A percentile compares a stretch with the other conserved stretches of the same genome.
Conservation (phyloP, 2,888 invertebrate species). For the Willowsia nigromaculata region DNA sequence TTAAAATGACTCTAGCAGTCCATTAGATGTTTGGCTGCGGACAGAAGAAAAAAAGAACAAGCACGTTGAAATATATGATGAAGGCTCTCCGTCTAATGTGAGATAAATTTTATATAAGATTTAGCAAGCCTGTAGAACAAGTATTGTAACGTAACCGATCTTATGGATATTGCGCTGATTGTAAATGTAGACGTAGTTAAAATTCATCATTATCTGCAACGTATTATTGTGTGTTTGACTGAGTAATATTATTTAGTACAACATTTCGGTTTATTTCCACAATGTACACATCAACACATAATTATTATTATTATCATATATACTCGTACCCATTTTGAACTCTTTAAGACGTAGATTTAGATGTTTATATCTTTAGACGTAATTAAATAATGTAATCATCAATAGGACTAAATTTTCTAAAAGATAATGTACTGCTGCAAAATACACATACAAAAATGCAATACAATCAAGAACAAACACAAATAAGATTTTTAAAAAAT, state of each 20-base stretch:
- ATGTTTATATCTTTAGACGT: slow-evolving; percentile 25
- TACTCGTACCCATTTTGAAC: slow-evolving; percentile 35
- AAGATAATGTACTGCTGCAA: background rate
- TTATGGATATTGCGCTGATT: slow-evolving; percentile 18
- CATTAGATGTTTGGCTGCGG: background rate
- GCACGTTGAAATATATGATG: slow-evolving; percentile 19
- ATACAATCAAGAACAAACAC: background rate
- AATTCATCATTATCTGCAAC: slow-evolving; percentile 71
- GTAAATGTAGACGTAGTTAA: slow-evolving; percentile 55
- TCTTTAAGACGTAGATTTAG: slow-evolving; percentile 29
- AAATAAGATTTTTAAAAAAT: background rate
- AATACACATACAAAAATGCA: background rate
- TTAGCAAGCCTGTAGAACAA: slow-evolving; percentile 3
- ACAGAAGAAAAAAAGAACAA: slow-evolving; percentile 35
- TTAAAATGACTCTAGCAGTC: slow-evolving; percentile 20
- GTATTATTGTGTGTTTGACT: slow-evolving; percentile 71
- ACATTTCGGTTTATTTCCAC: slow-evolving; percentile 64
- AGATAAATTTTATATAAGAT: background rate
- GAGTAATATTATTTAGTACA: slow-evolving; percentile 71
- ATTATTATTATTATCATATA: background rate
- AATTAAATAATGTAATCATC: slow-evolving; percentile 3
- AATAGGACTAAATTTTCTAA: slow-evolving; percentile 8
- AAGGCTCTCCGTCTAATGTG: slow-evolving; percentile 43
- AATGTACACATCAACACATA: slow-evolving; percentile 39
- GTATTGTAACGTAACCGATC: slow-evolving; percentile 4